Evolutionary conservation across 2,113 vertebrate genomes (phyloP).

Genomic region (Laticauda colubrina): DNA sequence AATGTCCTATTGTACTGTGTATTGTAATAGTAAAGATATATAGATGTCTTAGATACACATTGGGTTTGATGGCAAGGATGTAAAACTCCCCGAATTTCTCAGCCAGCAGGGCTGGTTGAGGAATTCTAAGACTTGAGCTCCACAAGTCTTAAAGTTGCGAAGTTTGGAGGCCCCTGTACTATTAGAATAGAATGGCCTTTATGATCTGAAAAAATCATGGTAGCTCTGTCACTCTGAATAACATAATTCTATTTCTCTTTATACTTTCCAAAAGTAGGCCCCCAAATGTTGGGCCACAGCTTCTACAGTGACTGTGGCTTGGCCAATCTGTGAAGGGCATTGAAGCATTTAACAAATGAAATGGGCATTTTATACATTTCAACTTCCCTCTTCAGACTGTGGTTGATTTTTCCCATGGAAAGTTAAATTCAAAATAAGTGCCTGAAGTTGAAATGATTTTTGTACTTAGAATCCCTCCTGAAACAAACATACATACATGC

Average conservation of each 20-base stretch:
- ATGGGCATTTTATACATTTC: neutral
- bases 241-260: neutral
- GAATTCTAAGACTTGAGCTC: neutral
- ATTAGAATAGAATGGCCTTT: neutral
- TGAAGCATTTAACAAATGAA: neutral
- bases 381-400: neutral
- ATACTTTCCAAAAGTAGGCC: neutral
- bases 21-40: neutral
- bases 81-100: neutral
- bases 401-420: neutral
- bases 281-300: neutral
- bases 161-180: neutral
- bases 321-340: neutral
- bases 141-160: neutral
- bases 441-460: neutral
- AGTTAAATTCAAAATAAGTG: neutral
- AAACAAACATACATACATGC: neutral
- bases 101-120: neutral
- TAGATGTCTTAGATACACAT: neutral
- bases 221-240: neutral
- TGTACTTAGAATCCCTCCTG: neutral
- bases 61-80: neutral
- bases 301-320: neutral
- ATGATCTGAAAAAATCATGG: neutral
- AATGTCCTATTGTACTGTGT: neutral